phyloP scores from a whole-genome alignment of 2,797 vertebrate genomes.

The Microchirus variegatus region DNA sequence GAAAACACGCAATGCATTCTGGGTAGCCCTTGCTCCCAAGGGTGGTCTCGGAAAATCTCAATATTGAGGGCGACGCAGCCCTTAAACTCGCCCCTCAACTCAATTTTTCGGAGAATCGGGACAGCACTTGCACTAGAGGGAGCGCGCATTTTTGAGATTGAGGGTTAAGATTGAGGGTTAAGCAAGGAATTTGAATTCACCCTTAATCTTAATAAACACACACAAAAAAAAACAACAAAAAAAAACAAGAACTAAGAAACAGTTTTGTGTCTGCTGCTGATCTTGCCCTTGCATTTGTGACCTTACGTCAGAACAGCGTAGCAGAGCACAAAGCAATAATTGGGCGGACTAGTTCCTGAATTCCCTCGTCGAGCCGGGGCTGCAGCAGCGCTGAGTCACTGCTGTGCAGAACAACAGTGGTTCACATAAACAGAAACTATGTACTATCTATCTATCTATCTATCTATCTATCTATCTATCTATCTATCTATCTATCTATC shows the following conservation, averaged over 20 bases:
- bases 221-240: background rate
- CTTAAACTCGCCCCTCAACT: no score
- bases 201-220: no score
- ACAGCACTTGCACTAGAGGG: no score
- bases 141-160: no score
- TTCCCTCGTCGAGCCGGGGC: slow-evolving; percentile 17
- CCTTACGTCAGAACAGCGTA: slow-evolving; percentile 24
- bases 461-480: background rate
- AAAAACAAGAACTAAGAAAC: background rate
- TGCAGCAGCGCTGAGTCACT: slow-evolving; percentile 48
- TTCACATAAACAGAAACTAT: slow-evolving; percentile 11
- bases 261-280: slow-evolving; percentile 3
- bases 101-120: no score
- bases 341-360: slow-evolving; percentile 26
- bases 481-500: background rate
- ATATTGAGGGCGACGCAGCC: no score
- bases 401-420: slow-evolving; percentile 22
- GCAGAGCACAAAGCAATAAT: slow-evolving; percentile 33
- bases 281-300: slow-evolving; percentile 31
- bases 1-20: no score
- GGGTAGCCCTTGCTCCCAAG: no score
- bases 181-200: no score
- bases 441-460: background rate
- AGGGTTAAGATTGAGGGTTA: no score
- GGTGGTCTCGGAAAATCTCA: no score